phyloP scores from a whole-genome alignment of 1,140 invertebrate species.

The Drosophila equinoxialis region DNA sequence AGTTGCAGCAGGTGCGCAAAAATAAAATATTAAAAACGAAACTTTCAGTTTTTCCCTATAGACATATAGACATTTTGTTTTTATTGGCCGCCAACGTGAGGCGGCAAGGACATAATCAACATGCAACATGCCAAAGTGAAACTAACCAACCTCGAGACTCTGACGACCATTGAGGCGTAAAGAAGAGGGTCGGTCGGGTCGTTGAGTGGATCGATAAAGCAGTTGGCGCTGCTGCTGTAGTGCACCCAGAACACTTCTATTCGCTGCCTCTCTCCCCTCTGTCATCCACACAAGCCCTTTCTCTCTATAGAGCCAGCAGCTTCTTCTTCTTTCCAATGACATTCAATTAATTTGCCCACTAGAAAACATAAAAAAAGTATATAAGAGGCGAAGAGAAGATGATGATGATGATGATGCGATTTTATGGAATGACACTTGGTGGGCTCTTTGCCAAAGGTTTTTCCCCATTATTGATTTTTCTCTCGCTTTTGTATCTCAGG shows the following conservation, averaged over 20 bases:
- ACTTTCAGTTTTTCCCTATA: constrained; percentile 8
- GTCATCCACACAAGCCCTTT: constrained; percentile 2
- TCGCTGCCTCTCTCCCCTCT: constrained; percentile 35
- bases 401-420: constrained; percentile 45
- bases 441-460: constrained; percentile 31
- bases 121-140: constrained; percentile 16
- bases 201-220: constrained; percentile 37
- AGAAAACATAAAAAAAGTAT: neutral
- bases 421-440: constrained; percentile 51
- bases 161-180: neutral
- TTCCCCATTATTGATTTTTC: constrained; percentile 68
- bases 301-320: constrained; percentile 6
- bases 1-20: neutral
- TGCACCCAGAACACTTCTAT: constrained; percentile 16
- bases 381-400: neutral
- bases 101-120: constrained; percentile 15
- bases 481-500: constrained; percentile 33
- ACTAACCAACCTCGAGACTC: constrained; percentile 12
- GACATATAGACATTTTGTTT: neutral
- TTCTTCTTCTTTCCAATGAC: constrained; percentile 26
- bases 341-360: constrained; percentile 71
- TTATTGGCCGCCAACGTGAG: constrained; percentile 10
- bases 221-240: neutral
- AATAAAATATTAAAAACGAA: neutral
- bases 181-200: neutral